These are phyloP conservation scores for Megalops atlanticus DNA, from an alignment of 2,113 vertebrate genomes.

Conservation along the genomic window DNA sequence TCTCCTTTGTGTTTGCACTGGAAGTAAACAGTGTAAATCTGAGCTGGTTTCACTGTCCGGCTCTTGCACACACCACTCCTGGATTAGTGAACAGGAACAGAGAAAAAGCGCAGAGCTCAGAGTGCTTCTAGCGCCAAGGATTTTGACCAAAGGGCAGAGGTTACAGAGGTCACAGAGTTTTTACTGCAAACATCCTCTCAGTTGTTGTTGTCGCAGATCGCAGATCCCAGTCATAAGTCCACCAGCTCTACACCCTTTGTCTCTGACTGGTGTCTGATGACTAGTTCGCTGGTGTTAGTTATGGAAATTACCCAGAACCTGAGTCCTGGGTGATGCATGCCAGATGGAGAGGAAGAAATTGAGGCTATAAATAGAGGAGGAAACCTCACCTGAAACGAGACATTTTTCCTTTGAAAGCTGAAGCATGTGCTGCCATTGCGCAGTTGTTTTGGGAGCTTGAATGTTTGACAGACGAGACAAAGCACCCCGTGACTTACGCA, in stretches of 20 bases:
- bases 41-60: not conserved
- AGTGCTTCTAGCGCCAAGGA: not conserved
- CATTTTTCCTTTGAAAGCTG: not conserved
- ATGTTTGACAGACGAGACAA: constrained; percentile 6
- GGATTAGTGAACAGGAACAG: not conserved
- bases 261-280: not conserved
- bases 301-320: not conserved
- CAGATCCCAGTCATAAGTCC: constrained; percentile 26
- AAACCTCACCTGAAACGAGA: not conserved
- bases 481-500: not conserved
- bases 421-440: not conserved
- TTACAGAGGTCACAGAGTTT: not conserved
- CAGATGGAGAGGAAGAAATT: constrained; percentile 18
- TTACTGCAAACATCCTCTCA: not conserved
- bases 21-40: not conserved
- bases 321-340: constrained; percentile 10
- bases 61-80: not conserved
- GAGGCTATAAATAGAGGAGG: constrained; percentile 22
- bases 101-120: not conserved
- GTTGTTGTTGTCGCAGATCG: not conserved
- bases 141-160: not conserved
- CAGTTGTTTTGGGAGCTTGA: not conserved
- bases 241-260: not conserved
- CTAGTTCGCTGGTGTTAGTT: constrained; percentile 4
- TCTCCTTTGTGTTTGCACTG: not conserved